These are phyloP conservation scores for Paracentrotus lividus DNA, from an alignment of 53 echinoderm and acorn worm species.

Conservation along the genomic window DNA sequence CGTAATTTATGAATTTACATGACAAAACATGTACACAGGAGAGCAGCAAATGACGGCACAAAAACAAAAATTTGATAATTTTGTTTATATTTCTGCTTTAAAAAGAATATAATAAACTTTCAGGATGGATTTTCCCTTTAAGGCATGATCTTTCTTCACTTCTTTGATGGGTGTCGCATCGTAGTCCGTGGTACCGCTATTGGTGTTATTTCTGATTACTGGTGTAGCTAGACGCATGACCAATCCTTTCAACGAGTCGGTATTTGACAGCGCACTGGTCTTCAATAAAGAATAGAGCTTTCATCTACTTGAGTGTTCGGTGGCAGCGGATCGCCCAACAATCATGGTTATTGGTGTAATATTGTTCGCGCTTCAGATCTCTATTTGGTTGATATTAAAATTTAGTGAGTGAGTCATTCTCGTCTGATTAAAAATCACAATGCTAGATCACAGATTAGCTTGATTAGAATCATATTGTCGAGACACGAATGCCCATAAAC, in stretches of 20 bases:
- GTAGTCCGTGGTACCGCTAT: not conserved
- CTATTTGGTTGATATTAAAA: slow-evolving; percentile 3
- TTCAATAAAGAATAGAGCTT: slow-evolving; percentile 4
- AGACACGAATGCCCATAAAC: no score
- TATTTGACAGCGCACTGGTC: slow-evolving; percentile 15
- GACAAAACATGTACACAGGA: no score
- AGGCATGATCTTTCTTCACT: slow-evolving; percentile 29
- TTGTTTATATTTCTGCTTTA: no score
- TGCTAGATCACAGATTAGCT: not conserved
- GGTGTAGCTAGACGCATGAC: slow-evolving; percentile 34
- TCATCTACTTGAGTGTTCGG: not conserved
- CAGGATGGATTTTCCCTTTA: no score
- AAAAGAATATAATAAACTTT: no score
- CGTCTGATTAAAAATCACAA: not conserved
- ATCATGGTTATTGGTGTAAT: slow-evolving; percentile 43
- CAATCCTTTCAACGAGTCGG: not conserved
- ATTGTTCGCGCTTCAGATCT: not conserved
- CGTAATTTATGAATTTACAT: no score
- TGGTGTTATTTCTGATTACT: slow-evolving; percentile 8
- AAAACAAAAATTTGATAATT: no score
- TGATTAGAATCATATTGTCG: not conserved
- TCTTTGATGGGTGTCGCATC: slow-evolving; percentile 15
- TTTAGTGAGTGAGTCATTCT: slow-evolving; percentile 42
- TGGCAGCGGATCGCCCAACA: not conserved
- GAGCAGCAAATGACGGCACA: no score